A percentile compares a stretch with the other conserved stretches of the same genome.
Evolutionary conservation across 2,888 invertebrate species (phyloP).

Genomic region (Tanypteryx hageni): DNA sequence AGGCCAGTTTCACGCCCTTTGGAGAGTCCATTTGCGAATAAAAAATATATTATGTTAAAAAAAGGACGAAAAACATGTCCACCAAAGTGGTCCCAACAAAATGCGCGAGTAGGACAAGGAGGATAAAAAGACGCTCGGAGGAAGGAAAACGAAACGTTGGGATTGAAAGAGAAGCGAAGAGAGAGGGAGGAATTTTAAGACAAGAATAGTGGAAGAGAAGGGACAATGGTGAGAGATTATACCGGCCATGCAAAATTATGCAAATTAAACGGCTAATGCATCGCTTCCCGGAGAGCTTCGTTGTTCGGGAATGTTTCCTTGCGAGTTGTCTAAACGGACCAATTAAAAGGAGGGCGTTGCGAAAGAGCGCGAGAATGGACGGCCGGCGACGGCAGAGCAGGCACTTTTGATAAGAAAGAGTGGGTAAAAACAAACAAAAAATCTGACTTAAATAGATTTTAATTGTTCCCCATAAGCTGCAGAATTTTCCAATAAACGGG

Average conservation of each 20-base stretch:
- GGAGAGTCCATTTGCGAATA: neutral
- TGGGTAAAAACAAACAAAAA: neutral
- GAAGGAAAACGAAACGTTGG: neutral
- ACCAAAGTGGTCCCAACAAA: neutral
- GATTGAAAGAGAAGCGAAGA: neutral
- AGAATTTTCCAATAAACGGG: no score
- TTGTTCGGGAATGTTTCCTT: neutral
- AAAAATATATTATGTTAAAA: neutral
- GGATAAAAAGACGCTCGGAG: neutral
- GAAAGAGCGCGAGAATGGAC: neutral
- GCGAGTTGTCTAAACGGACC: neutral
- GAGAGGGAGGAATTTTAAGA: neutral
- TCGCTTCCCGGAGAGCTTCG: neutral
- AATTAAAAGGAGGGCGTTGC: conserved; percentile 11
- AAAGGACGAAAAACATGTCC: neutral
- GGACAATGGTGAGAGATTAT: neutral
- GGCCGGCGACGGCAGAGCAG: neutral
- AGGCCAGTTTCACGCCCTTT: conserved; percentile 14
- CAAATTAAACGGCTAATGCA: conserved; percentile 1
- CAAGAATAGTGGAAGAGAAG: neutral
- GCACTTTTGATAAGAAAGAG: neutral
- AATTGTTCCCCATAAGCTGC: no score
- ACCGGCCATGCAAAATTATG: conserved; percentile 8
- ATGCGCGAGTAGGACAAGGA: neutral
- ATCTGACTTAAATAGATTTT: no score